These are phyloP conservation scores for Onychorhynchus coronatus DNA, from an alignment of 2,113 vertebrate genomes.

Conservation along the genomic window DNA sequence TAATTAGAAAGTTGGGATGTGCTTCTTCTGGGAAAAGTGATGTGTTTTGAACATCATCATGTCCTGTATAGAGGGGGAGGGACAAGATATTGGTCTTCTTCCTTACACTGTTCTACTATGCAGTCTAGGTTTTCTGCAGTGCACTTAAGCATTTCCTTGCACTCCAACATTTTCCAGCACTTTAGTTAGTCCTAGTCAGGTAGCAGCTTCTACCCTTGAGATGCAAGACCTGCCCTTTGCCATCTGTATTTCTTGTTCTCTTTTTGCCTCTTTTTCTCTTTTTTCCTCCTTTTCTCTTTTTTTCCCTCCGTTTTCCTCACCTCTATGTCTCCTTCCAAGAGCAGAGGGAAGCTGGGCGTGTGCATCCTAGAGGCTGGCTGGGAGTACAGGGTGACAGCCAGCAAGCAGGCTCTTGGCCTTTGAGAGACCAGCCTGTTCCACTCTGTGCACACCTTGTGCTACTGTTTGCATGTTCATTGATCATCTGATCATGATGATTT, in stretches of 20 bases:
- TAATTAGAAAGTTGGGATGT: background rate
- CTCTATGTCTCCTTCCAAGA: background rate
- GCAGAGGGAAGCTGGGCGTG: accelerated
- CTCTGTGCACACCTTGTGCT: background rate
- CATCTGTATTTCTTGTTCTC: background rate
- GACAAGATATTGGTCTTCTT: background rate
- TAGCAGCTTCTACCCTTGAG: background rate
- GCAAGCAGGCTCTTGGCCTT: accelerated
- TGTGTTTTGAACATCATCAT: accelerated
- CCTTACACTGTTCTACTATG: accelerated
- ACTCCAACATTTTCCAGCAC: background rate
- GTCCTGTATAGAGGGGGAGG: background rate
- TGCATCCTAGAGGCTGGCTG: background rate
- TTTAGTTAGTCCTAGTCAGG: background rate
- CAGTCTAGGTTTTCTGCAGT: background rate
- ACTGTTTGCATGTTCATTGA: background rate
- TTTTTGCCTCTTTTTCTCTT: background rate
- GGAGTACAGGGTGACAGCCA: accelerated
- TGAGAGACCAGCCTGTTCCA: background rate
- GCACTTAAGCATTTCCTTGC: background rate
- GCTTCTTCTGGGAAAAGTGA: background rate
- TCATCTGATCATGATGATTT: background rate
- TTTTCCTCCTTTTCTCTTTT: accelerated
- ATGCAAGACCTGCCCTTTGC: background rate
- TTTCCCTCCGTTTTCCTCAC: background rate